These are phyloP conservation scores for Metallyticus violacea DNA, from an alignment of 2,888 invertebrate genomes.

Conservation along the genomic window DNA sequence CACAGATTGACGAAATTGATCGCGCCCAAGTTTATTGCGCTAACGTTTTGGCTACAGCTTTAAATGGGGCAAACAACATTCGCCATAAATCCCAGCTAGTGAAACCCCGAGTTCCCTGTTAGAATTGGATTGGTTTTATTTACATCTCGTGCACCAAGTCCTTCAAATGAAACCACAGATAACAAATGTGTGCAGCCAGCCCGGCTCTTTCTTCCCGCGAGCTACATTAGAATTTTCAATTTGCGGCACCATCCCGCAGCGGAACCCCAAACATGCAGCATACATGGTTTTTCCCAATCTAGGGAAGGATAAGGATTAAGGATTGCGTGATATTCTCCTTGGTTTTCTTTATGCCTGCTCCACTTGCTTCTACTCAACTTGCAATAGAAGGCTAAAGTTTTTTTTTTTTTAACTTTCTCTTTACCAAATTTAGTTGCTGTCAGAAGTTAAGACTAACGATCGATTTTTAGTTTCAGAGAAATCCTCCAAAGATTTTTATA, in stretches of 20 bases:
- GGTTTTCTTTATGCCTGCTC: not conserved
- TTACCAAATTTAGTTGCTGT: not conserved
- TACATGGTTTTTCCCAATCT: not conserved
- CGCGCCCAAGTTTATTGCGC: not conserved
- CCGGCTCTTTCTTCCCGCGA: not conserved
- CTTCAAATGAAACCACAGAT: not conserved
- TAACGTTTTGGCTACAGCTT: not conserved
- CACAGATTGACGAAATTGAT: not conserved
- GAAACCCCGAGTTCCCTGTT: not conserved
- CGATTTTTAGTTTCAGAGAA: too few species aligned
- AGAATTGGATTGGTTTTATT: not conserved
- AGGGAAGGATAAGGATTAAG: not conserved
- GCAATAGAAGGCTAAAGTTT: not conserved
- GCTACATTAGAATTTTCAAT: not conserved
- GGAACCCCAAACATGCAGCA: not conserved
- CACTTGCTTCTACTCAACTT: not conserved
- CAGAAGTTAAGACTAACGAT: not conserved
- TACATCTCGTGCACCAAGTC: not conserved
- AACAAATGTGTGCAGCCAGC: not conserved
- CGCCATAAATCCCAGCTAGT: not conserved
- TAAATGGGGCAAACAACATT: not conserved
- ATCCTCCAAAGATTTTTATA: too few species aligned
- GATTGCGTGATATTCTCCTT: not conserved
- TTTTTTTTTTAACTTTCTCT: not conserved
- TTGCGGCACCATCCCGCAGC: not conserved